Percentiles rank a stretch among this genome's conserved stretches.
These are phyloP conservation scores for Antheraea pernyi DNA, from an alignment of 1,140 invertebrate species.

Conservation along the genomic window DNA sequence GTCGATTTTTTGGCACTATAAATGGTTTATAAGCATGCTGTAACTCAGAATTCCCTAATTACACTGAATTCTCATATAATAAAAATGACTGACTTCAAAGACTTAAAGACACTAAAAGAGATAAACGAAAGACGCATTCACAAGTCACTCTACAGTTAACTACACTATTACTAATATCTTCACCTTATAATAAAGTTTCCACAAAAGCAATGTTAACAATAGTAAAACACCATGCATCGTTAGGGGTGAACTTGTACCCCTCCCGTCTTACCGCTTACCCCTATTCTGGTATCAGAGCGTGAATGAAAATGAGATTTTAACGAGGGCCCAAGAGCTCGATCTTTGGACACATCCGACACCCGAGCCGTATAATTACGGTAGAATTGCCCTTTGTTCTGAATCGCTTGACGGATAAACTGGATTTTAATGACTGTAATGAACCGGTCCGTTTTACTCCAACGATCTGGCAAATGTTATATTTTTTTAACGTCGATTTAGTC, in stretches of 20 bases:
- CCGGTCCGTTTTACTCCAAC: not conserved
- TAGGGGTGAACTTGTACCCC: not conserved
- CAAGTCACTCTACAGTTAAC: too few relatives aligned
- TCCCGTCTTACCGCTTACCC: not conserved
- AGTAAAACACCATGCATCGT: not conserved
- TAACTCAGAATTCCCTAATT: too few relatives aligned
- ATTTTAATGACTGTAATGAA: slow-evolving; percentile 9
- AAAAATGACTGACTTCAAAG: too few relatives aligned
- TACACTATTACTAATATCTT: too few relatives aligned
- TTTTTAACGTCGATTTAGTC: not conserved
- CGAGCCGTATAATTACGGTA: slow-evolving; percentile 7
- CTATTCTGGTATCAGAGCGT: slow-evolving; percentile 10
- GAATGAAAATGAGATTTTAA: slow-evolving; percentile 32
- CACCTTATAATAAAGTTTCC: not conserved
- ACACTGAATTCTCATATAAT: too few relatives aligned
- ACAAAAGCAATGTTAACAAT: not conserved
- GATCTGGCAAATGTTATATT: slow-evolving; percentile 1
- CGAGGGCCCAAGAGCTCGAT: slow-evolving; percentile 23
- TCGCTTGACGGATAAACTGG: slow-evolving; percentile 5
- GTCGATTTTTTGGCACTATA: too few relatives aligned
- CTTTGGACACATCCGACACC: slow-evolving; percentile 14
- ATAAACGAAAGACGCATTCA: too few relatives aligned
- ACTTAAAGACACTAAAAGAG: too few relatives aligned
- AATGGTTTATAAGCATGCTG: too few relatives aligned
- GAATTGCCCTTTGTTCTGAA: slow-evolving; percentile 25